Percentiles rank a stretch among this genome's conserved stretches.
Conservation (phyloP, 2,113 vertebrate genomes). For the Gobio gobio region DNA sequence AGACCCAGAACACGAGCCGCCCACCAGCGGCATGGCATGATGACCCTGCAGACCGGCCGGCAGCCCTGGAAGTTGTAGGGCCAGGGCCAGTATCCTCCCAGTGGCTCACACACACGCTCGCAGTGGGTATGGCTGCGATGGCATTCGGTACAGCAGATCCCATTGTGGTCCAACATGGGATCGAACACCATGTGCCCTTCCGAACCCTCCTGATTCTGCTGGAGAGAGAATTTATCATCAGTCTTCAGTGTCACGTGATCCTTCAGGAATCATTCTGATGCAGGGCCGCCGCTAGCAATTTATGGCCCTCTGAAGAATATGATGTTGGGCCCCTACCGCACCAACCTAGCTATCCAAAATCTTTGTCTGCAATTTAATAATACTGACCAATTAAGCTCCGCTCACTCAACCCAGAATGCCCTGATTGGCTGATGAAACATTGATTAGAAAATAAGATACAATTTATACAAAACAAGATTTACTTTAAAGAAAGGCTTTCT, state of each 20-base stretch:
- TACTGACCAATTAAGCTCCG: too few relatives aligned
- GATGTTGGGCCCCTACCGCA: too few relatives aligned
- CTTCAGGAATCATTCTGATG: background rate
- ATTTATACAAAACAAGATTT: too few relatives aligned
- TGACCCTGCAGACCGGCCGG: constrained; percentile 85
- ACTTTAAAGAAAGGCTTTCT: too few relatives aligned
- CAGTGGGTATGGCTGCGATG: constrained; percentile 89
- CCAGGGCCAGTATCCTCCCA: constrained; percentile 85
- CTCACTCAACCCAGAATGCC: too few relatives aligned
- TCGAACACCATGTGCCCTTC: constrained; percentile 86
- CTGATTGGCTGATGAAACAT: too few relatives aligned
- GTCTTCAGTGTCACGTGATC: background rate
- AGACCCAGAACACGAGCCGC: constrained; percentile 89
- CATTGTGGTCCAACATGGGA: constrained; percentile 91
- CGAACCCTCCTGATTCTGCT: constrained; percentile 79
- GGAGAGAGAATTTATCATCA: constrained; percentile 43
- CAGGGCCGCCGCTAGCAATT: too few relatives aligned
- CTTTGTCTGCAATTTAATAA: too few relatives aligned
- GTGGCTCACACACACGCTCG: constrained; percentile 89
- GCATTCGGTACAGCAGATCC: constrained; percentile 91
- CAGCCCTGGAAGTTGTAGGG: constrained; percentile 91
- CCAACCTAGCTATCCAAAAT: too few relatives aligned
- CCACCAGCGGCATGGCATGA: constrained; percentile 98
- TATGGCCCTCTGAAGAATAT: too few relatives aligned
- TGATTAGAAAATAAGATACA: too few relatives aligned